Evolutionary conservation across 2,113 vertebrate genomes (phyloP), one percentile per base, ranked within the genome.

Genomic region (Prinia subflava): DNA sequence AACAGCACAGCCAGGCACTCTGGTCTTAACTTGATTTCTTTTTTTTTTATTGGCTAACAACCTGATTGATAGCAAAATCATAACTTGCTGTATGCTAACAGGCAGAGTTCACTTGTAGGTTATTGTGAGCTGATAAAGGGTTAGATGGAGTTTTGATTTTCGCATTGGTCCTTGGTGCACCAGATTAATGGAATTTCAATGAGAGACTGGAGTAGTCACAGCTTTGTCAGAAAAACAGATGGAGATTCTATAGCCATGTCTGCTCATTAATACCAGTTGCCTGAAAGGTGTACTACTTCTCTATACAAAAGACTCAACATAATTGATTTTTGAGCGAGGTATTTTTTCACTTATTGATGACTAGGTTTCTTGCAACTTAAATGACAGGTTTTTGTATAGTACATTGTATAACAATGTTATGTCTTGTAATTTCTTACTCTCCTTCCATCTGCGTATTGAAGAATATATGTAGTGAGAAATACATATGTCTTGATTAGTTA

Each of bases 141-240:
- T 98, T 98, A 98, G 98, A 98, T 98, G 98, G 97, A 97, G 97
- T 98, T 98, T 98, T 98, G 98, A 98, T 98, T 98, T 98, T 98
- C 89, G 35, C 97, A 97, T 97, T 98, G 98, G 97, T 98, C 98
- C 97, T 96, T 97, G 96, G 97, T 98, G 96, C 96, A 96, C 92
- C 97, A 98, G 98, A 98, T 98, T 98, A 98, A 98, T 98, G 97
- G 98, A 98, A 98, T 98, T 98, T 98, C 98, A 98, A 98, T 98
- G 98, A 98, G 97, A 95, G 97, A 95, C 97, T 97, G 93, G 97
- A 98, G 98, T 98, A 98, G 97, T 97, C 97, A 97, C 97, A 97
- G 98, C 98, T 98, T 98, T 98, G 98, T 98, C 98, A 98, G 98
- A 98, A 98, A 98, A 98, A 98, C 96, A 96, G 97, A 98, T 98